Evolutionary conservation across 2,797 vertebrate species (phyloP).

Genomic region (Gambelia wislizenii): DNA sequence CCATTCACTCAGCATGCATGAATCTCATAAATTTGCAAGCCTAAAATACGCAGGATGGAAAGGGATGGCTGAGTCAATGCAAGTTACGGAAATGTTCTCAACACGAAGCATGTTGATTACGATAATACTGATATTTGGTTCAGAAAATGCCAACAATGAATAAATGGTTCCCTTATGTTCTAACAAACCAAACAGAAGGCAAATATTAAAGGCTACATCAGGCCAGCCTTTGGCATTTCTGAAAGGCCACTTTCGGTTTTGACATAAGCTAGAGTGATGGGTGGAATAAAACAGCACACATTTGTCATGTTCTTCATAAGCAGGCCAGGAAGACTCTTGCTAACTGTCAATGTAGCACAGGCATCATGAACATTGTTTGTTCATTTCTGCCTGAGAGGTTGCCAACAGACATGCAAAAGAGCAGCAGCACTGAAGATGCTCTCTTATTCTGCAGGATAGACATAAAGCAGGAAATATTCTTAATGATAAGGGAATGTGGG

Average conservation of each 20-base stretch:
- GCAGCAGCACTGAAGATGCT: not conserved
- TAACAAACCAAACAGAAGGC: slow-evolving; percentile 21
- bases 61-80: not conserved
- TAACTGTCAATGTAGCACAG: not conserved
- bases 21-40: not conserved
- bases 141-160: slow-evolving; percentile 22
- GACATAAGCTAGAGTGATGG: not conserved
- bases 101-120: not conserved
- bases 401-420: slow-evolving; percentile 9
- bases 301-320: slow-evolving; percentile 11
- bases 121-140: slow-evolving; percentile 17
- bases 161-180: slow-evolving; percentile 18
- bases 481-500: no score
- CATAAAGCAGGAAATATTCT: not conserved
- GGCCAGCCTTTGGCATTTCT: slow-evolving; percentile 17
- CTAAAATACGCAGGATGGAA: not conserved
- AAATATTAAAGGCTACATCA: slow-evolving; percentile 20
- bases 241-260: slow-evolving; percentile 27
- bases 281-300: not conserved
- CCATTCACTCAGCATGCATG: not conserved
- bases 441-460: not conserved
- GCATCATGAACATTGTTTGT: not conserved
- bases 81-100: slow-evolving; percentile 7
- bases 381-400: not conserved
- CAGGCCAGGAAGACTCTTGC: not conserved